These are phyloP conservation scores for Arion vulgaris DNA, from an alignment of 1,140 invertebrate species.

Conservation along the genomic window DNA sequence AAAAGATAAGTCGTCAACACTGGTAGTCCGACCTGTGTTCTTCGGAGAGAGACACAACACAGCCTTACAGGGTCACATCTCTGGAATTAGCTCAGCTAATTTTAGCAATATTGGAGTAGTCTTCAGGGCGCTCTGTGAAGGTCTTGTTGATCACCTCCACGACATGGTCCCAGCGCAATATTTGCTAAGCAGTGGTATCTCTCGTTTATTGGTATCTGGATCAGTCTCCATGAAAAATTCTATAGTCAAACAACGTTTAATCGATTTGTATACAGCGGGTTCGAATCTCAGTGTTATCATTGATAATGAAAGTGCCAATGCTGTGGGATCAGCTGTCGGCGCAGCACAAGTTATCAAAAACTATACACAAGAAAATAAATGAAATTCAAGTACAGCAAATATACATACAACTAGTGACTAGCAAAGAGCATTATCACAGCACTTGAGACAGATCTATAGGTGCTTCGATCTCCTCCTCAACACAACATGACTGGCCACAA, in stretches of 20 bases:
- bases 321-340: constrained; percentile 20
- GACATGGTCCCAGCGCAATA: constrained; percentile 17
- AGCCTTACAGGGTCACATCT: not conserved
- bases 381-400: too few species aligned
- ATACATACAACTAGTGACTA: too few species aligned
- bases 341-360: constrained; percentile 9
- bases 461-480: too few species aligned
- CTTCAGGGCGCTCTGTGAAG: constrained; percentile 9
- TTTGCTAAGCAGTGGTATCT: not conserved
- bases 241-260: constrained; percentile 5
- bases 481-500: too few species aligned
- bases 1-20: not conserved
- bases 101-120: constrained; percentile 5
- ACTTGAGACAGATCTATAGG: too few species aligned
- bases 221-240: constrained; percentile 13
- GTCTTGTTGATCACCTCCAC: constrained; percentile 22
- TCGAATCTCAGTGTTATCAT: not conserved
- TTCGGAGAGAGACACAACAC: constrained; percentile 25
- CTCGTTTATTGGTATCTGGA: constrained; percentile 2
- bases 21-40: constrained; percentile 5
- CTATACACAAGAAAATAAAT: too few species aligned
- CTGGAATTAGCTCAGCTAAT: not conserved
- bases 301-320: not conserved
- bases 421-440: too few species aligned
- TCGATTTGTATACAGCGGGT: not conserved